Base-by-base conservation (phyloP, 2,888 invertebrate species). In the Oscheius sp. region DNA sequence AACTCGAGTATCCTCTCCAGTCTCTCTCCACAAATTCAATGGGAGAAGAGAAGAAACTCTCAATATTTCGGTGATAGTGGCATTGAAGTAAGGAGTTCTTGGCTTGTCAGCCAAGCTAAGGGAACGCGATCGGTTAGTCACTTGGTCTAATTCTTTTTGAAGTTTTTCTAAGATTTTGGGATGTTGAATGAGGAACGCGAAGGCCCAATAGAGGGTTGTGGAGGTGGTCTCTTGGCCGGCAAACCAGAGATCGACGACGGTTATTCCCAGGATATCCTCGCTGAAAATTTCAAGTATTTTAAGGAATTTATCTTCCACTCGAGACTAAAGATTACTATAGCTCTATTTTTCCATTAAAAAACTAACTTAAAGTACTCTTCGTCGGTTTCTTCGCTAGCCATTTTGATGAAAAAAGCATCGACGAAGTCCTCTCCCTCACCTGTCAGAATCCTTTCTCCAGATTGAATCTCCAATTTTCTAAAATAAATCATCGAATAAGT, bases 211-310 rank as follows among this genome's bases (percentile, higher is more conserved):
- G 37, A 78, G 63, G 2, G 79, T 76, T 57, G 68, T 74, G 8
- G 77, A 68, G 3, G 77, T 78, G 0, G 79, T 79, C 45, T 79
- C 79, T 71, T 75, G 76, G 39, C 79, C 79, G 33, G 79, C 79
- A 2, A 73, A 65, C 79, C 79, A 79, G 6, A 79, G 48, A 48
- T 79, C 79, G 37, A 76, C 69, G n/a, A 65, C 17, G 25, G 20
- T 53, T 4, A 65, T 25, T 15, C n/a, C 50, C 8, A 65, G 31
- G 8, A 12, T 42, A 5, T 65, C 53, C 25, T 53, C 52, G 17
- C 65, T 65, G 45, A 39, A 53, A 67, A 17, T 23, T 4, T 23
- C 6, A 10, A 42, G 23, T 20, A 23, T 42, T 61, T 42, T n/a
- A n/a, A 25, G 37, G 15, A 25, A 31, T 53, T 31, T 75, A 69